Evolutionary conservation across 2,888 invertebrate species (phyloP), one percentile per base, ranked within the genome.

Genomic region (Clepsis dumicolana): DNA sequence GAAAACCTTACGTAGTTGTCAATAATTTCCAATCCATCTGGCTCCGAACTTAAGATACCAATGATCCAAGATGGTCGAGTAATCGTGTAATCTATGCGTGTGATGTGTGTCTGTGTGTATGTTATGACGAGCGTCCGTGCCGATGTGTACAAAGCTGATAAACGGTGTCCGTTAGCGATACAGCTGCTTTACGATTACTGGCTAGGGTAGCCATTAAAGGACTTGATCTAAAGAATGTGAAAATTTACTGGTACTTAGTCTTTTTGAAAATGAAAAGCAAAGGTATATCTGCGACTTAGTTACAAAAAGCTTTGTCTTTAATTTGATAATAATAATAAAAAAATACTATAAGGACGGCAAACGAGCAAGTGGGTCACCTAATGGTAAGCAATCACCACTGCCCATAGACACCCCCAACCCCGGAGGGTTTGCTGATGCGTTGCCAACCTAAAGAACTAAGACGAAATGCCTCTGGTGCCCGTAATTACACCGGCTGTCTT

Each of bases 141-240:
- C 50, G 50, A 65, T 65, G 60, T 52, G 54, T 48, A 65, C 59
- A 65, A 60, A 38, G 50, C 59, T 59, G 52, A 65, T 65, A 65
- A 50, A 38, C 59, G 18, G 16, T 52, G 65, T 65, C 59, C 52
- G 65, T 59, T 59, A 41, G 65, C 29, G 50, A 59, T 44, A 29
- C 54, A 54, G 27, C 38, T 32, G 64, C 44, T 48, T 54, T 41
- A 64, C 56, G 41, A 41, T 56, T n/a, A 44, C 27, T 38, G 24
- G 44, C n/a, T 16, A 50, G 57, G 35, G 64, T 48, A 35, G 59
- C 57, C 50, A 50, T 50, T 21, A 44, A 24, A n/a, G 10, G 24
- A 32, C 44, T 44, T 44, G 16, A 2, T 18, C 18, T 18, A 7
- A 44, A 14, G 44, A 44, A 1, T 18, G n/a, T n/a, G n/a, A n/a